These are phyloP conservation scores for Pteria penguin DNA, from an alignment of 2,888 invertebrate genomes.

Conservation along the genomic window DNA sequence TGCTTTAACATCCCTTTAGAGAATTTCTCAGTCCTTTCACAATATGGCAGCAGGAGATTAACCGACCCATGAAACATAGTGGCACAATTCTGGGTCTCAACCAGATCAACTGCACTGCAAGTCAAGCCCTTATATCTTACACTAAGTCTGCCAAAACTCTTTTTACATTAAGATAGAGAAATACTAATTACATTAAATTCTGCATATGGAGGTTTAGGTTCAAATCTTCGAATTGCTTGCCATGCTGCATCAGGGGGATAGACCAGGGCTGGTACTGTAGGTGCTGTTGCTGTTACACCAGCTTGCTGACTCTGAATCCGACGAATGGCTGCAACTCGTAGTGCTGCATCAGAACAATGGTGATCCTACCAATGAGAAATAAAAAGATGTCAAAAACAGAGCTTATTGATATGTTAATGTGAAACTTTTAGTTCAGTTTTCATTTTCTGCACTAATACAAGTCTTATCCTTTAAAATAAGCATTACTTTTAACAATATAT, in stretches of 20 bases:
- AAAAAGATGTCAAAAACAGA: no score
- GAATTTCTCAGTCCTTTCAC: not conserved
- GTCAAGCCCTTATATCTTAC: no score
- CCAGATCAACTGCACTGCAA: no score
- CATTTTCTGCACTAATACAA: no score
- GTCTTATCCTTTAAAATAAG: no score
- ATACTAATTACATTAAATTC: conserved; percentile 78
- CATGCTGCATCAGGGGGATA: conserved; percentile 97
- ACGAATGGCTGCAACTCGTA: conserved; percentile 85
- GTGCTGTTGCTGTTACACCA: conserved; percentile 75
- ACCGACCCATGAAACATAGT: no score
- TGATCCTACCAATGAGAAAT: conserved; percentile 84
- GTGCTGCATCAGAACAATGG: conserved; percentile 90
- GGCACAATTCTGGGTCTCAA: no score
- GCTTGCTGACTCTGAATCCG: conserved; percentile 81
- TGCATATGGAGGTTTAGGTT: conserved; percentile 82
- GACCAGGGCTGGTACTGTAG: conserved; percentile 84
- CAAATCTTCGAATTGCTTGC: conserved; percentile 97
- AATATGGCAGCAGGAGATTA: not conserved
- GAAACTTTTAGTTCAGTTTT: no score
- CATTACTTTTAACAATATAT: no score
- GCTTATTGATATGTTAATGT: not conserved
- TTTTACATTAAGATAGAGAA: no score
- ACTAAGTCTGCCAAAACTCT: no score
- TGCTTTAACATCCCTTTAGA: no score